Percentiles rank a stretch among this genome's conserved stretches.
These are phyloP conservation scores for Ictidomys tridecemlineatus DNA, from an alignment of 2,113 vertebrate species.

Conservation along the genomic window DNA sequence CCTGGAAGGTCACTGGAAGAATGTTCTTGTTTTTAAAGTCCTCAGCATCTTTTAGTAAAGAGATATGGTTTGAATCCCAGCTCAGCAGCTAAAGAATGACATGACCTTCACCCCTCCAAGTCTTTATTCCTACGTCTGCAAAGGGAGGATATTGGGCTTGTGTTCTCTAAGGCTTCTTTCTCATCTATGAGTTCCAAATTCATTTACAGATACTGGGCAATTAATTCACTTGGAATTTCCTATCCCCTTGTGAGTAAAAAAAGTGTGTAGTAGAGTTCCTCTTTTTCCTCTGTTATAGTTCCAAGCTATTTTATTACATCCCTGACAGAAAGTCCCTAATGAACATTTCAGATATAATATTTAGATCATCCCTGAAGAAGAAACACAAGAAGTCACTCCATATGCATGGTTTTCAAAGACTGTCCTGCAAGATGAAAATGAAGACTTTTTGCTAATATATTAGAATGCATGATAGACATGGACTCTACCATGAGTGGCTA, in stretches of 20 bases:
- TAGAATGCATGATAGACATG: not conserved
- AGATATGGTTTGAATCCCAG: not conserved
- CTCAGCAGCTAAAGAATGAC: not conserved
- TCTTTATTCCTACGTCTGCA: not conserved
- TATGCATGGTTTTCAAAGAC: not conserved
- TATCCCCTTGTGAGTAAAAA: not conserved
- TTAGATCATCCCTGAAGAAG: constrained; percentile 27
- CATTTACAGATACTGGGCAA: not conserved
- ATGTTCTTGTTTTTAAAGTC: not conserved
- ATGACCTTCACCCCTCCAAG: not conserved
- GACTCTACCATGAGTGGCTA: not conserved
- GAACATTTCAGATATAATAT: not conserved
- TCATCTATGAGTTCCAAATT: not conserved
- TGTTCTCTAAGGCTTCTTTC: not conserved
- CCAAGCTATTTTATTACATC: not conserved
- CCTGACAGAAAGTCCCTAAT: not conserved
- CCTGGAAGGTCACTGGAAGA: not conserved
- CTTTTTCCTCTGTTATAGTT: not conserved
- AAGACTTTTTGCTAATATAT: not conserved
- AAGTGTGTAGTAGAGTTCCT: not conserved
- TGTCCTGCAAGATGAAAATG: not conserved
- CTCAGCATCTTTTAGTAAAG: not conserved
- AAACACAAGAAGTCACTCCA: not conserved
- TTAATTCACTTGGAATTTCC: not conserved
- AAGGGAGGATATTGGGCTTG: not conserved